Evolutionary conservation across 2,888 invertebrate genomes (phyloP).

Genomic region (Andrena fulva): DNA sequence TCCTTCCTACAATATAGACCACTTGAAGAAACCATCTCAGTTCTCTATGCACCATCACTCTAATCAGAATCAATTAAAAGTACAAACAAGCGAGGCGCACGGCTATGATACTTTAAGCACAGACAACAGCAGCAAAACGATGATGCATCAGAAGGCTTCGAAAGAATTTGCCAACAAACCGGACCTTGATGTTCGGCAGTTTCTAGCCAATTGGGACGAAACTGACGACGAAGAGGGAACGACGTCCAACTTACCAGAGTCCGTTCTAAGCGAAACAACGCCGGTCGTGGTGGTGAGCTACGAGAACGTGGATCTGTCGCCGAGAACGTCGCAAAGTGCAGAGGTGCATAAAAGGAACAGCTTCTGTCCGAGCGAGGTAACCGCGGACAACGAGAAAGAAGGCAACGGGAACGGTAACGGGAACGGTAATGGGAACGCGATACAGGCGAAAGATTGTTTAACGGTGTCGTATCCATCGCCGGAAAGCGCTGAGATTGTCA

Average conservation of each 20-base stretch:
- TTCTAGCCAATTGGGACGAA: slow-evolving; percentile 83
- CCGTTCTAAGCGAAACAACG: slow-evolving; percentile 68
- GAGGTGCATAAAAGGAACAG: slow-evolving; percentile 30
- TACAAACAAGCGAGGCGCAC: slow-evolving; percentile 43
- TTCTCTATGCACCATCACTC: slow-evolving; percentile 56
- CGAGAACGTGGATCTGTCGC: slow-evolving; percentile 70
- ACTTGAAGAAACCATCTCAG: slow-evolving; percentile 51
- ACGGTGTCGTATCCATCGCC: slow-evolving; percentile 59
- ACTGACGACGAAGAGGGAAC: slow-evolving; percentile 82
- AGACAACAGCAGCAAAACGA: slow-evolving; percentile 45
- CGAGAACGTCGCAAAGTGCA: slow-evolving; percentile 51
- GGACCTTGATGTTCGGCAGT: slow-evolving; percentile 82
- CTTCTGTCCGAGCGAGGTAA: slow-evolving; percentile 25
- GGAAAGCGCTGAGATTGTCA: slow-evolving; percentile 43
- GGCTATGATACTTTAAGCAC: slow-evolving; percentile 50
- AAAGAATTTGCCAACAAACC: slow-evolving; percentile 78
- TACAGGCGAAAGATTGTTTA: slow-evolving; percentile 54
- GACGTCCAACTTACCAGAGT: slow-evolving; percentile 67
- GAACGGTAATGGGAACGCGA: slow-evolving; percentile 21
- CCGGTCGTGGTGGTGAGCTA: slow-evolving; percentile 76
- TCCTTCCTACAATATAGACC: slow-evolving; percentile 32
- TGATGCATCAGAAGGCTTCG: slow-evolving; percentile 60
- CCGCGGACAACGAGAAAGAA: slow-evolving; percentile 39
- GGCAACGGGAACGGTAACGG: slow-evolving; percentile 6
- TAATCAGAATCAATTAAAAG: slow-evolving; percentile 55